phyloP scores from a whole-genome alignment of 2,888 invertebrate genomes.

The Crioceris asparagi region DNA sequence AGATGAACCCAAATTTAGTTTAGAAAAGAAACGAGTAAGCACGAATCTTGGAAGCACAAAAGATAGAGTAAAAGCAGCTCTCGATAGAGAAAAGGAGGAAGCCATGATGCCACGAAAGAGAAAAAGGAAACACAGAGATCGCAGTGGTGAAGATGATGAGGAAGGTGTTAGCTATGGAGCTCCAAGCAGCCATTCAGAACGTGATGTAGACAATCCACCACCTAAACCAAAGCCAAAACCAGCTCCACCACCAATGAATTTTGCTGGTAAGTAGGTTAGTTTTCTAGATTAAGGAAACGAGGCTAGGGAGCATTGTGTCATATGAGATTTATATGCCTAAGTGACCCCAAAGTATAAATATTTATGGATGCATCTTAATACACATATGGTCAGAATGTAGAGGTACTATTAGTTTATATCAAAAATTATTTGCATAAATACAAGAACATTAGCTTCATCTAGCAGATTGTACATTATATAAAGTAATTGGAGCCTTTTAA shows the following conservation, averaged over 20 bases:
- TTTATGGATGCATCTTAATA: no score
- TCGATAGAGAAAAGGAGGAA: conserved; percentile 60
- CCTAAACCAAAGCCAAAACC: conserved; percentile 47
- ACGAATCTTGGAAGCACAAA: conserved; percentile 49
- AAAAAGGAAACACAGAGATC: conserved; percentile 40
- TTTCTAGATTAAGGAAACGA: no score
- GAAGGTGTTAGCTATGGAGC: conserved; percentile 25
- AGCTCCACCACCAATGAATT: conserved; percentile 65
- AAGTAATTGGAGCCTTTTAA: no score
- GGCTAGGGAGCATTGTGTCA: no score
- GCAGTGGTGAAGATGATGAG: conserved; percentile 25
- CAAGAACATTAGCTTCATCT: no score
- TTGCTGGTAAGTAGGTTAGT: conserved; percentile 50
- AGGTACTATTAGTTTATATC: no score
- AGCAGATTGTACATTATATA: no score
- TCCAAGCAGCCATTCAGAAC: no score
- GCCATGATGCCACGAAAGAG: conserved; percentile 57
- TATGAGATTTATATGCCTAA: no score
- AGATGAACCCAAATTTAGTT: conserved; percentile 59
- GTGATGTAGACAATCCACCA: conserved; percentile 25
- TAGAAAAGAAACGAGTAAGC: conserved; percentile 42
- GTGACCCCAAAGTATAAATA: no score
- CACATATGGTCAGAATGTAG: no score
- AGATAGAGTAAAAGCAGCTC: conserved; percentile 67
- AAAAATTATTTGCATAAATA: no score